A percentile compares a stretch with the other conserved stretches of the same genome.
Conservation (phyloP, 1,140 invertebrate species). For the Zaprionus africanus region DNA sequence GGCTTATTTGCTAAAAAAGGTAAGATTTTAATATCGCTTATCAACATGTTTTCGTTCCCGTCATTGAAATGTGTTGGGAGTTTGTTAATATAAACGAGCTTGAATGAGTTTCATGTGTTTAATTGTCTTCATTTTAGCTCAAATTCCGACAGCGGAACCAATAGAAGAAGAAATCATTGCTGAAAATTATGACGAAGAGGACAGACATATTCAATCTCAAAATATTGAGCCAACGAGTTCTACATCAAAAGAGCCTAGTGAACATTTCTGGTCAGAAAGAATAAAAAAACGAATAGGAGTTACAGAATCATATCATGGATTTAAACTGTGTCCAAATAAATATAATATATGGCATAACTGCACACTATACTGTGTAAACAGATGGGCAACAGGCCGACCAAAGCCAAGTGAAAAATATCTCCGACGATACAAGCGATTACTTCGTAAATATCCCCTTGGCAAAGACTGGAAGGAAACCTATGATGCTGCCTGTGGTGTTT, state of each 20-base stretch:
- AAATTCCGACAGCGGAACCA: conserved; percentile 42
- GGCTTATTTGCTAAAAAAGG: conserved; percentile 52
- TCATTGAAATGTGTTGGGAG: no score
- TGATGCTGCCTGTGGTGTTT: conserved; percentile 91
- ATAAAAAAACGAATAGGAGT: conserved; percentile 85
- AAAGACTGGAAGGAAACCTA: conserved; percentile 97
- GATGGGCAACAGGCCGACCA: conserved; percentile 92
- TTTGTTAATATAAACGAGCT: background rate
- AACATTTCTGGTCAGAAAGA: conserved; percentile 85
- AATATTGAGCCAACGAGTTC: conserved; percentile 37
- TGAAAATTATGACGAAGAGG: conserved; percentile 91
- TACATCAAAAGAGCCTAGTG: conserved; percentile 67
- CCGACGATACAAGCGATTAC: conserved; percentile 89
- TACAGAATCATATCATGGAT: conserved; percentile 87
- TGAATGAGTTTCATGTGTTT: background rate
- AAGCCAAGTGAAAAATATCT: conserved; percentile 91
- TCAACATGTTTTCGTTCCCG: background rate
- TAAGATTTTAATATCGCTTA: conserved; percentile 6
- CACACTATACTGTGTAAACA: conserved; percentile 93
- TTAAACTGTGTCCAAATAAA: conserved; percentile 97
- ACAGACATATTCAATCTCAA: conserved; percentile 44
- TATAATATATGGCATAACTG: conserved; percentile 98
- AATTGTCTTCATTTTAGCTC: conserved; percentile 14
- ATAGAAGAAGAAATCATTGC: conserved; percentile 94
- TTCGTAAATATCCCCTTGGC: conserved; percentile 96